Evolutionary conservation across 2,888 invertebrate species (phyloP).

Genomic region (Ectropis crepuscularia): DNA sequence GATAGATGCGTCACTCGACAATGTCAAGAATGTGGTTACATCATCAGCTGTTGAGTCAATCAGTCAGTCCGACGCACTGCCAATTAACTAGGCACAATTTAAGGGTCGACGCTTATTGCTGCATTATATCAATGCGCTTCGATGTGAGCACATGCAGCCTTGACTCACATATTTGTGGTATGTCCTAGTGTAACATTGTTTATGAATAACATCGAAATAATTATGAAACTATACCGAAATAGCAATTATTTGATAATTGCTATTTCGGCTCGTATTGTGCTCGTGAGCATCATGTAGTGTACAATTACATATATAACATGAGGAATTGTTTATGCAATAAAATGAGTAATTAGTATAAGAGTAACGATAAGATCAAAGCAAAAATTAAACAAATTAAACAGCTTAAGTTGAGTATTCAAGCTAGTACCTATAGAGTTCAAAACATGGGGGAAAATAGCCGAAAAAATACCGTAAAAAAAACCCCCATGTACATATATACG

Average conservation of each 20-base stretch:
- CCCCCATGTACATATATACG: too few relatives aligned
- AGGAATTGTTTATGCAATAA: too few relatives aligned
- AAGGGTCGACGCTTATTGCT: slow-evolving; percentile 38
- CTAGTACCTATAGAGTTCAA: too few relatives aligned
- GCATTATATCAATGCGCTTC: slow-evolving; percentile 36
- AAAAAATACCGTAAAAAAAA: too few relatives aligned
- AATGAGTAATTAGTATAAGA: too few relatives aligned
- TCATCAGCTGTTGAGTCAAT: slow-evolving; percentile 37
- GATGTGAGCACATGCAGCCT: slow-evolving; percentile 28
- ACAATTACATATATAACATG: too few relatives aligned
- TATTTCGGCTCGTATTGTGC: neutral
- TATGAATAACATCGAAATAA: slow-evolving; percentile 11
- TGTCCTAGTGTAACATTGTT: neutral
- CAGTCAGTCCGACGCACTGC: slow-evolving; percentile 35
- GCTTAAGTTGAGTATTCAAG: too few relatives aligned
- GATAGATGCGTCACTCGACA: slow-evolving; percentile 35
- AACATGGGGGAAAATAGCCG: too few relatives aligned
- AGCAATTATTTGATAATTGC: neutral
- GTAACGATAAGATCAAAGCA: too few relatives aligned
- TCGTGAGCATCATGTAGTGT: neutral
- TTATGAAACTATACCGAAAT: neutral
- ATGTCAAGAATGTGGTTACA: slow-evolving; percentile 40
- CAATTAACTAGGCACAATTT: slow-evolving; percentile 39
- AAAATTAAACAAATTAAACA: too few relatives aligned
- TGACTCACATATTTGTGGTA: slow-evolving; percentile 27